Base-by-base conservation (phyloP, 2,888 invertebrate species). In the Rhagonycha fulva region DNA sequence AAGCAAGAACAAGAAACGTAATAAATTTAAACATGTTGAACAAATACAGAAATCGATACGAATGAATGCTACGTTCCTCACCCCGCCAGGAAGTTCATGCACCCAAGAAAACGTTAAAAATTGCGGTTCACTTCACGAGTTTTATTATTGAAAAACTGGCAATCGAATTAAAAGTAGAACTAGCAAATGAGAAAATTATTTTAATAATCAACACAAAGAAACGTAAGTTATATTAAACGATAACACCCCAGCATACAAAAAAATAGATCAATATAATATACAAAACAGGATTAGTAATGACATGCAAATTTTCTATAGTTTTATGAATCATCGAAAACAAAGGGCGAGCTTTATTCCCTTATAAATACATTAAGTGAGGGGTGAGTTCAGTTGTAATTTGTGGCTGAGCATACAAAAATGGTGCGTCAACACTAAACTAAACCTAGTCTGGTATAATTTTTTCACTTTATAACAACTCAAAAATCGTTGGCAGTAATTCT, bases 41-140 rank as follows among this genome's bases (percentile, higher is more conserved):
- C 84, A 83, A 84, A 84, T 83, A 84, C 83, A 84, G 83, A 83
- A 81, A 84, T 84, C 84, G 84, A 84, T 84, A 84, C 82, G 83
- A 84, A 84, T 84, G 84, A 83, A 83, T 83, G 82, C 76, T 76
- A 78, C 78, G 67, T 66, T 78, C 80, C 79, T 72, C 77, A 62
- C 75, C 72, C 75, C 74, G 63, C 26, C 26, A 66, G 26, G 63
- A 66, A 26, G 63, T 66, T 66, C 63, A 24, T 74, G 74, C 74
- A 75, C 74, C 77, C 74, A 77, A 72, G 70, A 72, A 72, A 75
- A 74, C 71, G 70, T 74, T 74, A 74, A 74, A 77, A 24, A 66
- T 66, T 66, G 26, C 23, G 63, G 63, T 66, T 66, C 23, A 66
- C 14, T 66, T 26, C 26, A 23, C 63, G 26, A 23, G 24, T 23